Evolutionary conservation across 2,888 invertebrate species (phyloP).

Genomic region (Pammene aurita): DNA sequence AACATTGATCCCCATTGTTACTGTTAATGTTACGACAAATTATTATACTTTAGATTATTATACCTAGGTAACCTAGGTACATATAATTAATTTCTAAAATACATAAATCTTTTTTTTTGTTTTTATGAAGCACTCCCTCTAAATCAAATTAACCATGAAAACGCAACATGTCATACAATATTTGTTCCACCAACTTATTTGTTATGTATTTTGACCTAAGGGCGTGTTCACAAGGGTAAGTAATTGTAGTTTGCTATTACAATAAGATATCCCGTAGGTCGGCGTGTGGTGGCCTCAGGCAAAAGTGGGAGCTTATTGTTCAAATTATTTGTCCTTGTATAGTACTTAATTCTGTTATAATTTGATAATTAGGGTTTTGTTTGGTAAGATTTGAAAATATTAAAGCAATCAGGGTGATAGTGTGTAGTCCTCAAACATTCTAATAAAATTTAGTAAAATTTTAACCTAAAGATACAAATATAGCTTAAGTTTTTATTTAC

Average conservation of each 20-base stretch:
- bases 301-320: slow-evolving; percentile 22
- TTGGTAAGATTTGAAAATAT: background rate
- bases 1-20: too few relatives aligned
- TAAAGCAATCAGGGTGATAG: background rate
- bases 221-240: slow-evolving; percentile 44
- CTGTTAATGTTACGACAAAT: too few relatives aligned
- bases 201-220: slow-evolving; percentile 43
- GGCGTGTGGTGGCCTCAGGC: slow-evolving; percentile 34
- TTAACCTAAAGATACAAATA: too few relatives aligned
- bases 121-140: slow-evolving; percentile 2
- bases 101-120: background rate
- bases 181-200: slow-evolving; percentile 30
- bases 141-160: slow-evolving; percentile 23
- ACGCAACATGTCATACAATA: slow-evolving; percentile 29
- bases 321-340: slow-evolving; percentile 17
- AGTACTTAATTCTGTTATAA: slow-evolving; percentile 22
- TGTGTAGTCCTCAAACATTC: background rate
- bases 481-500: too few relatives aligned
- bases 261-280: slow-evolving; percentile 41
- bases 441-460: too few relatives aligned
- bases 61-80: too few relatives aligned
- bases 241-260: slow-evolving; percentile 50
- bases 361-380: slow-evolving; percentile 3
- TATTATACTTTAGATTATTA: too few relatives aligned
- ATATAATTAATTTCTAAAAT: too few relatives aligned